Evolutionary conservation across 2,113 vertebrate genomes (phyloP), one percentile per base, ranked within the genome.

Genomic region (Mustela lutreola): DNA sequence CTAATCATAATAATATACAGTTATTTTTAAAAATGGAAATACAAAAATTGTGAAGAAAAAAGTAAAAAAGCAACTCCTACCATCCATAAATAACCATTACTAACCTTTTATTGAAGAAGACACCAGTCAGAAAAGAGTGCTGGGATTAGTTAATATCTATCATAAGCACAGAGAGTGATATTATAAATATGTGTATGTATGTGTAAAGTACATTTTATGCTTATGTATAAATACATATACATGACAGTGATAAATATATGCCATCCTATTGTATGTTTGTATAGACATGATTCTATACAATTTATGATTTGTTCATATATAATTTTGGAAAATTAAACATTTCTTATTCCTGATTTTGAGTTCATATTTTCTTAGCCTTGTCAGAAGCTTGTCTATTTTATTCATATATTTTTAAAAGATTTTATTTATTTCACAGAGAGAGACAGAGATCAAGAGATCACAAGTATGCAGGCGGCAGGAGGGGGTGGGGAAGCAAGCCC

Each of bases 21-120:
- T 81, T 50, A 58, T 50, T 53, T 76, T 78, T 11, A 10, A 78
- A 70, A 91, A 70, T 1, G 78, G 53, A 71, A 92, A 90, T 83
- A 83, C 19, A 76, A 93, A 86, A 70, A 73, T 91, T 82, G 48
- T 78, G 21, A 91, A 78, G 15, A 70, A 93, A 76, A 91, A 86
- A 65, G 16, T 21, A 63, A 83, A 67, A 88, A 71, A 39, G 22
- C 48, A 88, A 45, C 45, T 76, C 31, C 22, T 26, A 58, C 15
- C 31, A 89, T 28, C 15, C 62, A 97, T 22, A 84, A 89, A 58
- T 73, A 97, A 67, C 2, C 16, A 85, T 89, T 85, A 48, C 18
- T 81, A 86, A 81, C 48, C 28, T 90, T 81, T 90, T 81, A 79
- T 16, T 39, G 39, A 95, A 76, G 12, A 75, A 71, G n/a, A 7